Evolutionary conservation across 35 echinoderm and acorn worm genomes (phyloP).

Genomic region (Anneissia japonica): DNA sequence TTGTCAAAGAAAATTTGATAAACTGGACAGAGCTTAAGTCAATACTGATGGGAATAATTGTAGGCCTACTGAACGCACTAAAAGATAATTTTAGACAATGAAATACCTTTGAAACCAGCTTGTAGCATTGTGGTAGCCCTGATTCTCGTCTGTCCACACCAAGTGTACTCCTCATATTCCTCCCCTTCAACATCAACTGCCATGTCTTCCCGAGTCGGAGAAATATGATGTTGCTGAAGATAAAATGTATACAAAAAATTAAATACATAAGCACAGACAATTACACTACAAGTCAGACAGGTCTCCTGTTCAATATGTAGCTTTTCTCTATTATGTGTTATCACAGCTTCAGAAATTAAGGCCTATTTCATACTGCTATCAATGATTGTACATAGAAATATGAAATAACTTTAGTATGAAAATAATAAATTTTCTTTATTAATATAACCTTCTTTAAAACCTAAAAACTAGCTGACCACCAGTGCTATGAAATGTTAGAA

Average conservation of each 20-base stretch:
- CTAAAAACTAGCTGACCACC: too few species aligned
- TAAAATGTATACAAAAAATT: constrained; percentile 7
- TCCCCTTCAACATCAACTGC: constrained; percentile 17
- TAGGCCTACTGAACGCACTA: background rate
- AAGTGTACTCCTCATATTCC: constrained; percentile 61
- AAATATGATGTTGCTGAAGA: background rate
- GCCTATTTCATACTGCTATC: too few species aligned
- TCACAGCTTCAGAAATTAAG: too few species aligned
- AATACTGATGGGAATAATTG: background rate
- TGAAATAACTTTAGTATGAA: too few species aligned
- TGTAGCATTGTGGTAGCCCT: constrained; percentile 45
- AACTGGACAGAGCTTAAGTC: background rate
- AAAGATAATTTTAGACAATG: background rate
- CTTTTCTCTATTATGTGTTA: too few species aligned
- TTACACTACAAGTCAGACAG: too few species aligned
- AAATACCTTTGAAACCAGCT: constrained; percentile 62
- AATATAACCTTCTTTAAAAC: too few species aligned
- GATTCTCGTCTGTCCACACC: constrained; percentile 64
- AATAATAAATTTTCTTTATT: too few species aligned
- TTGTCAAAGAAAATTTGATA: too few species aligned
- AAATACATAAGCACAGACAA: background rate
- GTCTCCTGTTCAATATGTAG: too few species aligned
- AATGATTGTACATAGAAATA: too few species aligned
- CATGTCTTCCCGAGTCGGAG: constrained; percentile 6
- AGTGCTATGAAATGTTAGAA: too few species aligned